Evolutionary conservation across 2,113 vertebrate genomes (phyloP).

Genomic region (Tragulus kanchil): DNA sequence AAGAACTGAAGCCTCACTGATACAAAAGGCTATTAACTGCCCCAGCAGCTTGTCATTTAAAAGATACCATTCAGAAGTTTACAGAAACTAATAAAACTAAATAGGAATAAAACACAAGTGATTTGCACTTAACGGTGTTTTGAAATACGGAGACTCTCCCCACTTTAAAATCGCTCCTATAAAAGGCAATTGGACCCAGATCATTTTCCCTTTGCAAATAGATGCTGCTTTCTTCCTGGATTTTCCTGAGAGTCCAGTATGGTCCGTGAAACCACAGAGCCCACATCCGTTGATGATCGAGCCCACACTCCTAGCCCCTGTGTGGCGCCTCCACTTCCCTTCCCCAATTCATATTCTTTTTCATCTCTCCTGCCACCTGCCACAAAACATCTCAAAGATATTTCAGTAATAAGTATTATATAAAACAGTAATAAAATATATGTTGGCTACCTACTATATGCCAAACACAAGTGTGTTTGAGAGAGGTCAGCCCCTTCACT

Average conservation of each 20-base stretch:
- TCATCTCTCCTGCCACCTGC: not conserved
- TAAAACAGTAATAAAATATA: not conserved
- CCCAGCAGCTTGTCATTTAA: not conserved
- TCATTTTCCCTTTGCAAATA: not conserved
- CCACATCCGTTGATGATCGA: not conserved
- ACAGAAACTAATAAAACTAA: not conserved
- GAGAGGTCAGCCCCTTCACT: not conserved
- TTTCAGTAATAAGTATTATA: not conserved
- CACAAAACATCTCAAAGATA: slow-evolving; percentile 14
- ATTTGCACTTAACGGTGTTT: not conserved
- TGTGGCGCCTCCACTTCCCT: too few relatives aligned
- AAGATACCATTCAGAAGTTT: not conserved
- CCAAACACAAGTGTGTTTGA: not conserved
- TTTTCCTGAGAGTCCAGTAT: not conserved
- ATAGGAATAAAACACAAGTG: not conserved
- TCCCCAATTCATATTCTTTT: not conserved
- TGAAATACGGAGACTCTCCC: not conserved
- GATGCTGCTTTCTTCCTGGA: not conserved
- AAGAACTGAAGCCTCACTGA: not conserved
- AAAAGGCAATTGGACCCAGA: not conserved
- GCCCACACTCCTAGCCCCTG: not conserved
- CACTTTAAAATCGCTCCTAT: not conserved
- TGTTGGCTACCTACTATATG: not conserved
- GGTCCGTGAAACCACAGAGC: not conserved
- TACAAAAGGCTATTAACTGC: not conserved